A percentile compares a stretch with the other conserved stretches of the same genome.
Conservation (phyloP, 92 coral and sea anemone genomes). For the Palythoa grandiflora region DNA sequence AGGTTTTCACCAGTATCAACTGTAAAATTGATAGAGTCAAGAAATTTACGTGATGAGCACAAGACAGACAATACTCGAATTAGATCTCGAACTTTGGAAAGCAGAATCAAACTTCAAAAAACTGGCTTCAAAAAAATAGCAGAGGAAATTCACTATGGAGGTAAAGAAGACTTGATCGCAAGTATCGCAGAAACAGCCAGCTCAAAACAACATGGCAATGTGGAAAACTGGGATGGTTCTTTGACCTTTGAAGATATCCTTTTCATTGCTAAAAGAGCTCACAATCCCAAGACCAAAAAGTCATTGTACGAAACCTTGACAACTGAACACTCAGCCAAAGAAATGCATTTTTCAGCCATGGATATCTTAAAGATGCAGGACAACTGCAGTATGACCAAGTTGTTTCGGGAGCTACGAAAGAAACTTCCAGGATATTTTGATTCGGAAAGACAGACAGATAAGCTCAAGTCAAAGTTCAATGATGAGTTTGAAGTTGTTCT, state of each 20-base stretch:
- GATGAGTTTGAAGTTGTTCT: slow-evolving; percentile 61
- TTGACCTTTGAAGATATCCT: slow-evolving; percentile 48
- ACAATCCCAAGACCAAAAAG: slow-evolving; percentile 33
- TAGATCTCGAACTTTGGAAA: slow-evolving; percentile 16
- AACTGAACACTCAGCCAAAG: slow-evolving; percentile 19
- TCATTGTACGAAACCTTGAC: slow-evolving; percentile 32
- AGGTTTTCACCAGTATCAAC: slow-evolving; percentile 19
- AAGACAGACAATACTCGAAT: not conserved
- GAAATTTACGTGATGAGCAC: not conserved
- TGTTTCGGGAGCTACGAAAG: slow-evolving; percentile 25
- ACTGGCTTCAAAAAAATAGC: slow-evolving; percentile 15
- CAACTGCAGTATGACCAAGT: slow-evolving; percentile 30
- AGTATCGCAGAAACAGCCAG: slow-evolving; percentile 34
- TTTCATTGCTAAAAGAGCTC: slow-evolving; percentile 33
- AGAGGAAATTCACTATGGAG: slow-evolving; percentile 16
- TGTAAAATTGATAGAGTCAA: slow-evolving; percentile 14
- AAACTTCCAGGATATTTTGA: slow-evolving; percentile 35
- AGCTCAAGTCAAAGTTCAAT: slow-evolving; percentile 39
- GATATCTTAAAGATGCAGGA: slow-evolving; percentile 33
- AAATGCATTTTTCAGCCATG: slow-evolving; percentile 35
- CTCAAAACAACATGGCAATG: slow-evolving; percentile 3
- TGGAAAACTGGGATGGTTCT: slow-evolving; percentile 40
- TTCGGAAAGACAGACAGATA: slow-evolving; percentile 30
- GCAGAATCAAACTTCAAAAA: slow-evolving; percentile 20
- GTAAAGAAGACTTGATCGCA: slow-evolving; percentile 38